These are phyloP conservation scores for Macrophya annulata DNA, from an alignment of 2,888 invertebrate species.

Conservation along the genomic window DNA sequence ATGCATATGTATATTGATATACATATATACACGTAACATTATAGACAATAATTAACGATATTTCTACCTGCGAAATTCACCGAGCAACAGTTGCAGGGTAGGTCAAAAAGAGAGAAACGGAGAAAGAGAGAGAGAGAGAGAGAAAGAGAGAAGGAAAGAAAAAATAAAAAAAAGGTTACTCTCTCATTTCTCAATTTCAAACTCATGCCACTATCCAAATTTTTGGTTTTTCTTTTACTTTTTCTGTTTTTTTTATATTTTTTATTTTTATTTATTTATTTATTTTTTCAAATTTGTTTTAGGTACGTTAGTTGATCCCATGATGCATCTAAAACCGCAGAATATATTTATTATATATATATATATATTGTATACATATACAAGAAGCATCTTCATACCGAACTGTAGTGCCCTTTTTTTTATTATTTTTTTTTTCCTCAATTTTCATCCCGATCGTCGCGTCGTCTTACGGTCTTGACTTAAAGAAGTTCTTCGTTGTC, in stretches of 20 bases:
- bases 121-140: background rate
- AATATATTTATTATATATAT: constrained; percentile 21
- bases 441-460: background rate
- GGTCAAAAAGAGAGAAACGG: background rate
- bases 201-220: background rate
- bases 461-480: constrained; percentile 27
- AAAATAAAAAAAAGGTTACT: background rate
- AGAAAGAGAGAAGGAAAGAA: background rate
- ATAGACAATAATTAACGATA: constrained; percentile 47
- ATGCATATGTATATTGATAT: constrained; percentile 30
- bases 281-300: background rate
- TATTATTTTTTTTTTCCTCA: too few relatives aligned
- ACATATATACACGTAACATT: constrained; percentile 50
- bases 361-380: constrained; percentile 40
- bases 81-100: constrained; percentile 70
- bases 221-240: background rate
- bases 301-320: constrained; percentile 54
- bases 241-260: background rate
- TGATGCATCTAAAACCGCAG: constrained; percentile 39
- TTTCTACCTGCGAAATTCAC: constrained; percentile 60
- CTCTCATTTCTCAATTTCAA: background rate
- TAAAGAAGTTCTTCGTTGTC: constrained; percentile 77
- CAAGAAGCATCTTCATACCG: constrained; percentile 51
- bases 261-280: background rate
- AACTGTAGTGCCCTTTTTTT: background rate